Base-by-base conservation (phyloP, 2,797 vertebrate genomes). In the Pyrocephalus nanus region DNA sequence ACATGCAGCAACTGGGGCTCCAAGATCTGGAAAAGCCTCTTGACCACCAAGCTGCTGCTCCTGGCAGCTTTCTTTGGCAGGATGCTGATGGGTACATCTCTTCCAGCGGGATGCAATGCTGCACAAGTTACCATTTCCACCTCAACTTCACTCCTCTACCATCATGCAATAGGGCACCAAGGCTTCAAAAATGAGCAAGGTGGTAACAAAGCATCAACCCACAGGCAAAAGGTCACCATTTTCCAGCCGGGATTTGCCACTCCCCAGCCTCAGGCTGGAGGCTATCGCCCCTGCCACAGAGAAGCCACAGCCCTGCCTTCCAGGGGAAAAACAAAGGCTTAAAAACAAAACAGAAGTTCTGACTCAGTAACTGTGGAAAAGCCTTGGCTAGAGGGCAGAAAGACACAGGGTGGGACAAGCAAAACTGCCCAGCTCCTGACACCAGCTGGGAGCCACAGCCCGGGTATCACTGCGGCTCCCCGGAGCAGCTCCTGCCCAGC, bases 241-340 rank as follows among this genome's bases (percentile, higher is more conserved):
- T 77, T 38, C 54, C 43, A 34, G 54, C 4, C 18, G 48, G 11
- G 53, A 57, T 27, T 45, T 13, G 16, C 23, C 64, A n/a, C 32
- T 15, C 47, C 32, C 64, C 11, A 17, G 53, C 38, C 47, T 86
- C 60, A 43, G 61, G 60, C 47, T 48, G 60, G 26, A 72, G 54
- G 53, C 30, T 60, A 47, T 16, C 34, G 32, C 38, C 65, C 26
- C 51, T 50, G 71, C 81, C 76, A 77, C 86, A n/a, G 21, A 54
- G 86, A 30, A 60, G 75, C 36, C 93, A 83, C 11, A 43, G 95
- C 81, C 91, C 90, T 38, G 55, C 93, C 90, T 91, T 91, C 38
- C 90, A 77, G 73, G 54, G 83, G 23, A 7, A 94, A 95, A 92
- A 79, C 94, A 92, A 91, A 77, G 42, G 32, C 78, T 86, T 34